Evolutionary conservation across 2,113 vertebrate genomes (phyloP).

Genomic region (Zosterops pallidus): DNA sequence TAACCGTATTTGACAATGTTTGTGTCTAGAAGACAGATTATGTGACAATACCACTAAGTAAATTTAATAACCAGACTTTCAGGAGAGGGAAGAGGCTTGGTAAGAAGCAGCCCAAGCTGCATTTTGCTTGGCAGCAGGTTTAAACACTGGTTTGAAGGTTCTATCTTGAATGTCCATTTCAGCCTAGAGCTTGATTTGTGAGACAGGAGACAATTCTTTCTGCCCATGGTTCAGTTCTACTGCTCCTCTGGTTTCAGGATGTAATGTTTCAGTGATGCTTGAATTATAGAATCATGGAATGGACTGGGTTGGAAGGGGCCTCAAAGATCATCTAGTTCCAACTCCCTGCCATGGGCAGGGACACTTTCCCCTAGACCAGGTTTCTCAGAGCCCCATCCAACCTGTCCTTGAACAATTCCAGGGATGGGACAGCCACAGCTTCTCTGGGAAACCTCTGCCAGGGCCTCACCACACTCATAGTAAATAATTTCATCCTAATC

Average conservation of each 20-base stretch:
- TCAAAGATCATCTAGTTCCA: background rate
- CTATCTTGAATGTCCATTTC: background rate
- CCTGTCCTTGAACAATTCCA: background rate
- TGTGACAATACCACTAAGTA: background rate
- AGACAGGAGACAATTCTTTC: background rate
- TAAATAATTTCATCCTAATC: background rate
- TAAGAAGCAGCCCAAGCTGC: background rate
- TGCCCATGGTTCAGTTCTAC: background rate
- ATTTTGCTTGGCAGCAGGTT: background rate
- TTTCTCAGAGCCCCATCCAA: background rate
- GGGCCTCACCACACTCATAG: background rate
- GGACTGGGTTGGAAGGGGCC: background rate
- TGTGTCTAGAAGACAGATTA: background rate
- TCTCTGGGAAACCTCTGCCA: background rate
- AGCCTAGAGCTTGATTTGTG: background rate
- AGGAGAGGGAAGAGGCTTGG: background rate
- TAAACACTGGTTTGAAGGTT: background rate
- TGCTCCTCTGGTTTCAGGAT: background rate
- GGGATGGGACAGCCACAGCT: background rate
- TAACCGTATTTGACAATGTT: background rate
- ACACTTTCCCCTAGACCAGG: rapidly evolving
- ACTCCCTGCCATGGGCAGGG: background rate
- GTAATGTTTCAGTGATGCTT: background rate
- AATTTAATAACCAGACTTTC: background rate
- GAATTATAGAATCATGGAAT: background rate